These are phyloP conservation scores for Neomonachus schauinslandi DNA, from an alignment of 2,113 vertebrate species.

Conservation along the genomic window DNA sequence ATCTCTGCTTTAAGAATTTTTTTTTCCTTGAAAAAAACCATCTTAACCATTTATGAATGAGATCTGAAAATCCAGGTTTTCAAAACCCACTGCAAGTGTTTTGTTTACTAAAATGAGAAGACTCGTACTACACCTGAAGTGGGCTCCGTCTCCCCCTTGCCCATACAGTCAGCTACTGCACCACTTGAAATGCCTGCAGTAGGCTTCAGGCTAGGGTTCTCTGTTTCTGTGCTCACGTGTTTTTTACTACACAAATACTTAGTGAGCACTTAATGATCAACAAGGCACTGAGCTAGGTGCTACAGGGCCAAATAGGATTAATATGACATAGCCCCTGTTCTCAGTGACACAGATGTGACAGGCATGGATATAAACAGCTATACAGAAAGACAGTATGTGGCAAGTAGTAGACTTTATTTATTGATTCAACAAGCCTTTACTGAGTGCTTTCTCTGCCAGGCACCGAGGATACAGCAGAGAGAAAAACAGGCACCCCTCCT, in stretches of 20 bases:
- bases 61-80: constrained; percentile 4
- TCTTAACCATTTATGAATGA: constrained; percentile 33
- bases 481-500: neutral
- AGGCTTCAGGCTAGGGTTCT: neutral
- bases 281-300: neutral
- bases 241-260: neutral
- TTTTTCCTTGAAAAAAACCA: constrained; percentile 19
- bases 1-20: constrained; percentile 29
- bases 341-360: neutral
- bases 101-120: constrained; percentile 26
- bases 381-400: neutral
- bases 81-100: neutral
- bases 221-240: neutral
- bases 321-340: neutral
- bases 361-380: neutral
- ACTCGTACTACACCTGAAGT: neutral
- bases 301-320: neutral
- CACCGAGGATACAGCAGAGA: neutral
- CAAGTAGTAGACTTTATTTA: neutral
- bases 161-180: neutral
- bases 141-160: neutral
- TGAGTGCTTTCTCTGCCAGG: neutral
- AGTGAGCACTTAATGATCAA: neutral
- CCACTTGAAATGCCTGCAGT: neutral
- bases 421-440: neutral